Base-by-base conservation (phyloP, 2,797 vertebrate species). In the Jordanella pulchra region DNA sequence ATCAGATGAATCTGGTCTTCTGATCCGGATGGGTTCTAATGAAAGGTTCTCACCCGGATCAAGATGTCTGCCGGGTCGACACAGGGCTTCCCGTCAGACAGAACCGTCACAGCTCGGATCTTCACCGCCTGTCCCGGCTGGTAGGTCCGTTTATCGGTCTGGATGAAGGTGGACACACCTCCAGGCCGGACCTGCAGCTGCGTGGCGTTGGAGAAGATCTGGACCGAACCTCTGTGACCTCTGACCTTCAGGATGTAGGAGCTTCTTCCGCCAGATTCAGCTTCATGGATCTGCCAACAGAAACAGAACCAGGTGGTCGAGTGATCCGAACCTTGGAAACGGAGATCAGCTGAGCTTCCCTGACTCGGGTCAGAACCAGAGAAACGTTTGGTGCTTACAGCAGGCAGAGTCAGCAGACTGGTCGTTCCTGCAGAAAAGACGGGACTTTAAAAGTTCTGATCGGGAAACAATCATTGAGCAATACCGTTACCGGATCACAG, bases 361-460 rank as follows among this genome's bases (percentile, higher is more conserved):
- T 6, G 47, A 48, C 18, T 17, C 17, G 4, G 17, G 15, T 48
- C 47, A 14, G 53, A 54, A 54, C n/a, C 53, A 27, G 53, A 27
- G 53, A 7, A 63, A n/a, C 6, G n/a, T 25, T n/a, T 7, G 12
- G 23, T 25, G 93, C 91, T 92, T 51, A 94, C 92, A 25, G 89
- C 66, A 0, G 87, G 80, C 2, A 94, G 35, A 48, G 58, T 66
- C 79, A 91, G 84, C 69, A 85, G 70, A 47, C 56, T n/a, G 13
- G 92, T 93, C 1, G 85, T 86, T 70, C 86, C 93, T 94, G 51
- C 17, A 18, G 35, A 81, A 76, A 39, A 79, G 45, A 89, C 27
- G 76, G 12, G 25, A 47, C 1, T 9, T 69, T 58, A 60, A 44
- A 55, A 21, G 11, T 54, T 51, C 12, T 48, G n/a, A 25, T 12